Conservation (phyloP, 2,797 vertebrate genomes). For the Crocodylus rhombifer region DNA sequence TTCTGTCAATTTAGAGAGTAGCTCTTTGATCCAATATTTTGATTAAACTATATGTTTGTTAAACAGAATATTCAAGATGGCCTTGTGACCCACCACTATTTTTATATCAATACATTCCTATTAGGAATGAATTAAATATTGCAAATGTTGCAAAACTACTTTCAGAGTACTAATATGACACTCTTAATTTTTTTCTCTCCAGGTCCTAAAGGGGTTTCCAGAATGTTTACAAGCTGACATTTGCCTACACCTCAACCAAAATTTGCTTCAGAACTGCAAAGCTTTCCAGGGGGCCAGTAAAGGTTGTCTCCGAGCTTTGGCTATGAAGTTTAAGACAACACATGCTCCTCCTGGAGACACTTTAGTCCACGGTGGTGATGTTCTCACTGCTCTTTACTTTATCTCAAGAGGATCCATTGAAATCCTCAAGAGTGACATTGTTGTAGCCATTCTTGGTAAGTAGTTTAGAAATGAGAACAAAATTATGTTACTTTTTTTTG, state of each 20-base stretch:
- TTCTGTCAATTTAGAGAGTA: constrained; percentile 30
- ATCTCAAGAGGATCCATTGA: constrained; percentile 97
- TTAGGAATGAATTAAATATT: constrained; percentile 48
- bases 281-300: constrained; percentile 96
- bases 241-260: constrained; percentile 96
- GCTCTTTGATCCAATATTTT: constrained; percentile 43
- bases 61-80: neutral
- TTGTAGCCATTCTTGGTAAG: constrained; percentile 98
- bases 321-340: constrained; percentile 97
- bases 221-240: constrained; percentile 99
- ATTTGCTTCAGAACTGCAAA: constrained; percentile 94
- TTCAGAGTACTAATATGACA: constrained; percentile 64
- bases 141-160: constrained; percentile 16
- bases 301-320: constrained; percentile 96
- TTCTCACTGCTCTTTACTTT: constrained; percentile 97
- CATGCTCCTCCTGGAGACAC: constrained; percentile 98
- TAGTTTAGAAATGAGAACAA: constrained; percentile 14
- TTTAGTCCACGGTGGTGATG: constrained; percentile 94
- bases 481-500: neutral
- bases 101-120: constrained; percentile 9
- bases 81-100: neutral
- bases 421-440: constrained; percentile 97
- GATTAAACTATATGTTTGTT: constrained; percentile 32
- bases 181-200: constrained; percentile 72
- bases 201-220: constrained; percentile 99